Percentiles rank a stretch among this genome's conserved stretches.
These are phyloP conservation scores for Ooceraea biroi DNA, from an alignment of 1,140 invertebrate genomes.

Conservation along the genomic window DNA sequence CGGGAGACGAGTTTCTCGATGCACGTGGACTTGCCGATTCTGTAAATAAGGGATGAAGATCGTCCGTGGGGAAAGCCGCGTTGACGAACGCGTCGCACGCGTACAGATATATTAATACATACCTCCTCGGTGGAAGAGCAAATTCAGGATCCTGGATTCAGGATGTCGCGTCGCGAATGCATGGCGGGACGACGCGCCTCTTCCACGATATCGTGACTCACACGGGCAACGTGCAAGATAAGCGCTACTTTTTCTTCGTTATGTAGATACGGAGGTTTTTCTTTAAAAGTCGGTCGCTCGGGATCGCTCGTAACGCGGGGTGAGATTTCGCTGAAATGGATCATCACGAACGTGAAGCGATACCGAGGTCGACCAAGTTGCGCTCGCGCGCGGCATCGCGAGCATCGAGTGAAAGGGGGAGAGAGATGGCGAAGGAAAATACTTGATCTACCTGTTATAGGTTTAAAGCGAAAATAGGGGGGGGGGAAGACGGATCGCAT, in stretches of 20 bases:
- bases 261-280: constrained; percentile 10
- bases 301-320: constrained; percentile 28
- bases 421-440: constrained; percentile 10
- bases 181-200: constrained; percentile 8
- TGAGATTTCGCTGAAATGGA: constrained; percentile 12
- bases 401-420: neutral
- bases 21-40: constrained; percentile 14
- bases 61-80: constrained; percentile 18
- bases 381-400: constrained; percentile 31
- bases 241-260: constrained; percentile 61
- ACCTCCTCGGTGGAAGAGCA: constrained; percentile 3
- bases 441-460: constrained; percentile 47
- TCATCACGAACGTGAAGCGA: neutral
- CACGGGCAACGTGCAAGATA: constrained; percentile 82
- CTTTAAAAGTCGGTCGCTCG: constrained; percentile 27
- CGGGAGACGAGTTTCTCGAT: neutral
- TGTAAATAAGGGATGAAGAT: constrained; percentile 62
- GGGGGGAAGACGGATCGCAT: constrained; percentile 36
- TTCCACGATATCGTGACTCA: constrained; percentile 32
- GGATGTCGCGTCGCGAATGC: neutral
- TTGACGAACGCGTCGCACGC: constrained; percentile 6
- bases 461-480: constrained; percentile 20
- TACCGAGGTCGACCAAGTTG: constrained; percentile 12
- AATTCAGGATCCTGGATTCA: constrained; percentile 27
- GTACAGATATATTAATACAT: constrained; percentile 47